phyloP scores from a whole-genome alignment of 2,888 invertebrate species.

The Cistogaster globosa region DNA sequence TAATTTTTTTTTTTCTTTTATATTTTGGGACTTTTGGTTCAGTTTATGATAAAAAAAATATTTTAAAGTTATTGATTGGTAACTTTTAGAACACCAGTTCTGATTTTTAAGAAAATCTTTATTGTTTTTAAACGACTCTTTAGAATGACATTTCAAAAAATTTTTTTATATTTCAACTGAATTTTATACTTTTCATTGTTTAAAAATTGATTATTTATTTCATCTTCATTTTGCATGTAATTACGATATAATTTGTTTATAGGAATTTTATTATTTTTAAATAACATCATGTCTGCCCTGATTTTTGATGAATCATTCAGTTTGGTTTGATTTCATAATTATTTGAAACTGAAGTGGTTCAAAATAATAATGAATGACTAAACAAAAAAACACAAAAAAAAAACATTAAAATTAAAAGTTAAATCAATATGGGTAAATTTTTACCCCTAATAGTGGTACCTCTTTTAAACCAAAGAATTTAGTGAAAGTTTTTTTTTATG shows the following conservation, averaged over 20 bases:
- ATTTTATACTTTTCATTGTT: slow-evolving; percentile 18
- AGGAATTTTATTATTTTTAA: slow-evolving; percentile 41
- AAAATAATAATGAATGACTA: slow-evolving; percentile 34
- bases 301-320: slow-evolving; percentile 71
- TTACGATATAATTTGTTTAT: slow-evolving; percentile 72
- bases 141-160: slow-evolving; percentile 50
- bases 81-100: slow-evolving; percentile 32
- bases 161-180: neutral
- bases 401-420: neutral
- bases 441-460: neutral
- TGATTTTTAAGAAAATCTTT: slow-evolving; percentile 11
- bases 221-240: slow-evolving; percentile 59
- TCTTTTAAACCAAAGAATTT: neutral
- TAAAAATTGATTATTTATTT: slow-evolving; percentile 44
- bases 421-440: neutral
- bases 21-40: slow-evolving; percentile 38
- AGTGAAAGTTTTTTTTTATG: slow-evolving; percentile 30
- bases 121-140: neutral
- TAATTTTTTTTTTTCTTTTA: slow-evolving; percentile 25
- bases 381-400: slow-evolving; percentile 2
- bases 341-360: slow-evolving; percentile 11
- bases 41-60: slow-evolving; percentile 59
- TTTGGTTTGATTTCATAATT: slow-evolving; percentile 65
- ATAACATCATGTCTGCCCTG: slow-evolving; percentile 1
- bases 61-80: slow-evolving; percentile 38